Base-by-base conservation (phyloP, 2,113 vertebrate genomes). In the Indicator indicator region DNA sequence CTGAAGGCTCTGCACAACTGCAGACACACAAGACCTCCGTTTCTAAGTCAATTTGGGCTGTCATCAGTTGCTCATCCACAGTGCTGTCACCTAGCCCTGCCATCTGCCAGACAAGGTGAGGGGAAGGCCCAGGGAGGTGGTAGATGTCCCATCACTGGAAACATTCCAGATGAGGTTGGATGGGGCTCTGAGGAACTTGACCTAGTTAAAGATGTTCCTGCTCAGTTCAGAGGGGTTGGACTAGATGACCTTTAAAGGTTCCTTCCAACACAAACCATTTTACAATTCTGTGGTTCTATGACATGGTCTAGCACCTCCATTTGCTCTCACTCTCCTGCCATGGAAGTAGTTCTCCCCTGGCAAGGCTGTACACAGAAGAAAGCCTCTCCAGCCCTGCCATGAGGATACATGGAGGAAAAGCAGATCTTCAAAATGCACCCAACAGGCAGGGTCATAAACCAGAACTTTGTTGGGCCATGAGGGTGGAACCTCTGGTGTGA, bases 311-410 rank as follows among this genome's bases (percentile, higher is more conserved):
- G 28, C 12, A 6, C 46, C 27, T 44, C 33, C 21, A 14, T 19
- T 36, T 74, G 72, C 55, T 52, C 19, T 19, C 0, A 1, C 36
- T 59, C 26, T 76, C 20, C 28, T 12, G 9, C n/a, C 56, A 19
- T 26, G 48, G 38, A 32, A 82, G 60, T 10, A 7, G n/a, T n/a
- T 55, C 68, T 60, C 23, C 50, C 42, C 42, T 33, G 19, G 19
- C 40, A 38, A 74, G 38, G 21, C 16, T 36, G 42, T 14, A 14
- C 18, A 16, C 12, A 21, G 32, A 28, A 0, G 2, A 32, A 32
- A 1, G 2, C 19, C 28, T 46, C 55, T 56, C 28, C 55, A 68
- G 48, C 30, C 21, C 32, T 44, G 56, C 40, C 1, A 0, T 0
- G 0, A 30, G n/a, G 26, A 50, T 63, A 21, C 12, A 1, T 0